phyloP scores from a whole-genome alignment of 1,140 invertebrate species.

The Dysdera silvatica region DNA sequence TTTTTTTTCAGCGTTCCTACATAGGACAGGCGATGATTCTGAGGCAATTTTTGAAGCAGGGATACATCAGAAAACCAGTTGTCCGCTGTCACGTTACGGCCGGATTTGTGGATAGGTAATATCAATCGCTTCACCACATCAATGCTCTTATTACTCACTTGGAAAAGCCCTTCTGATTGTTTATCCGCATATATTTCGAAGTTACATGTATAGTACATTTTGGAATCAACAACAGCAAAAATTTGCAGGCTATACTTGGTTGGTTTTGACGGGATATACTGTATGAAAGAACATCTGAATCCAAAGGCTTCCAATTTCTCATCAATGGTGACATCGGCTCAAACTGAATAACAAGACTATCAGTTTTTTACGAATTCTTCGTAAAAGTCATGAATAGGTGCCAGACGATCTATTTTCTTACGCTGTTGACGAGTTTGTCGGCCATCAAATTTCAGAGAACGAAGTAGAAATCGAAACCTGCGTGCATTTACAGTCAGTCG shows the following conservation, averaged over 20 bases:
- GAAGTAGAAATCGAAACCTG: slow-evolving; percentile 10
- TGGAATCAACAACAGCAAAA: slow-evolving; percentile 25
- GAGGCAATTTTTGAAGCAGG: slow-evolving; percentile 23
- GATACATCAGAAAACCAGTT: slow-evolving; percentile 27
- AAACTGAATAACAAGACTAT: slow-evolving; percentile 1
- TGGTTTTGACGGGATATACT: slow-evolving; percentile 31
- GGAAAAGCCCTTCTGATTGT: slow-evolving; percentile 22
- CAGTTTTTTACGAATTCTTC: slow-evolving; percentile 28
- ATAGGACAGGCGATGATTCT: slow-evolving; percentile 20
- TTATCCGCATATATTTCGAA: slow-evolving; percentile 31
- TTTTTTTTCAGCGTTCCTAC: slow-evolving; percentile 31
- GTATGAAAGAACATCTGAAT: slow-evolving; percentile 24
- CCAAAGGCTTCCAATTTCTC: slow-evolving; percentile 19
- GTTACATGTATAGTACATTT: slow-evolving; percentile 25
- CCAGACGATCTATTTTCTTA: slow-evolving; percentile 15
- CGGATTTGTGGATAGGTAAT: slow-evolving; percentile 5
- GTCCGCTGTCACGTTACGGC: slow-evolving; percentile 25
- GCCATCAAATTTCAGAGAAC: neutral
- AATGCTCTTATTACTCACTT: neutral
- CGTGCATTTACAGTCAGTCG: too few species aligned
- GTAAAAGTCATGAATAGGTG: slow-evolving; percentile 28
- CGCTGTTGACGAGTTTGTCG: neutral
- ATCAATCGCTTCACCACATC: slow-evolving; percentile 23
- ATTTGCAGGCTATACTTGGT: slow-evolving; percentile 35
- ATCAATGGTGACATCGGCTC: slow-evolving; percentile 15